A percentile compares a stretch with the other conserved stretches of the same genome.
phyloP scores from a whole-genome alignment of 2,797 vertebrate species.

The Vultur gryphus region DNA sequence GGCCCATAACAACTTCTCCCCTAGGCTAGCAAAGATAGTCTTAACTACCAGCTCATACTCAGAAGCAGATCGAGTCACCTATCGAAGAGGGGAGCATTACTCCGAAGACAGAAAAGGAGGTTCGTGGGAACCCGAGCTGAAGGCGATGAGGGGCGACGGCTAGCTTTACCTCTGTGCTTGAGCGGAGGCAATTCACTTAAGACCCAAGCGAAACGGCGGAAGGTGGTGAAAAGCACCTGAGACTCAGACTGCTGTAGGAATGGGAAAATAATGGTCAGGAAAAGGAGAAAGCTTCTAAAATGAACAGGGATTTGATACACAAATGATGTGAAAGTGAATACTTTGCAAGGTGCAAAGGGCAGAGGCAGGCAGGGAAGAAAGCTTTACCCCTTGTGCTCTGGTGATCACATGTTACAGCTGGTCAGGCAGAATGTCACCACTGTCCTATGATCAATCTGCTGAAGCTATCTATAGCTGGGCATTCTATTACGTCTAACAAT shows the following conservation, averaged over 20 bases:
- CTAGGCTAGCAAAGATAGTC: neutral
- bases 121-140: fast-evolving
- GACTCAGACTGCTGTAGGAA: neutral
- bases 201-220: neutral
- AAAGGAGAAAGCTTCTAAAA: neutral
- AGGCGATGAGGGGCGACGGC: fast-evolving
- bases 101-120: neutral
- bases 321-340: neutral
- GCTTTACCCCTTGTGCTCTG: neutral
- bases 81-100: neutral
- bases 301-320: neutral
- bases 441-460: neutral
- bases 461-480: neutral
- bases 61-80: neutral
- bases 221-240: neutral
- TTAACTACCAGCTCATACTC: neutral
- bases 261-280: neutral
- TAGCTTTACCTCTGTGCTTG: neutral
- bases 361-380: neutral
- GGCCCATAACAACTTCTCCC: neutral
- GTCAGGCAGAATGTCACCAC: neutral
- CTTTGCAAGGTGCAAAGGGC: neutral
- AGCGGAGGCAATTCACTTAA: neutral
- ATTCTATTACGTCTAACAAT: neutral
- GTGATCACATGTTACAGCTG: neutral